Evolutionary conservation across 2,797 vertebrate genomes (phyloP).

Genomic region (Lepus townsendii): DNA sequence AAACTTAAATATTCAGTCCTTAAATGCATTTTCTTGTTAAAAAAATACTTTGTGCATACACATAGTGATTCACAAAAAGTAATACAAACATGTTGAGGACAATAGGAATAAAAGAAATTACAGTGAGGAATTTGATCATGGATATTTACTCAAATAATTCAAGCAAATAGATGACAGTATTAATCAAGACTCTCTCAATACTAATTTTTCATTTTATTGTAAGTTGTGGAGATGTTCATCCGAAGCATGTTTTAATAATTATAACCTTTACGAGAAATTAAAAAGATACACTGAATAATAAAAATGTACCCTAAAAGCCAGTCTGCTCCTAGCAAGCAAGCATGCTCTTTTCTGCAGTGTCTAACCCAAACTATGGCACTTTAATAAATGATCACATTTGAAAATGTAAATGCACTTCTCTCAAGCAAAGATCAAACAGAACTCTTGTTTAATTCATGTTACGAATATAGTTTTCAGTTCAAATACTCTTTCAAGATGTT

Average conservation of each 20-base stretch:
- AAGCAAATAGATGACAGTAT: constrained; percentile 75
- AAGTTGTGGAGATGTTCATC: constrained; percentile 73
- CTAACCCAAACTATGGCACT: constrained; percentile 72
- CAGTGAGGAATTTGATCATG: constrained; percentile 76
- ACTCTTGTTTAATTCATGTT: constrained; percentile 84
- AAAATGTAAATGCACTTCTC: constrained; percentile 85
- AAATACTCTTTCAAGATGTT: constrained; percentile 84
- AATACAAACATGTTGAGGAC: constrained; percentile 62
- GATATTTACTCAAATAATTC: constrained; percentile 74
- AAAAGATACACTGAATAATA: constrained; percentile 78
- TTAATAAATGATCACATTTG: constrained; percentile 85
- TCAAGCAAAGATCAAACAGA: constrained; percentile 84
- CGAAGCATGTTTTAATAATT: constrained; percentile 81
- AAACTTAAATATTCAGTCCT: constrained; percentile 19
- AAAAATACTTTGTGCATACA: constrained; percentile 22
- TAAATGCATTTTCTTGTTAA: background rate
- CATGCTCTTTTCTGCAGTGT: constrained; percentile 72
- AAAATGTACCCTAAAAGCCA: constrained; percentile 73
- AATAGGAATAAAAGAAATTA: constrained; percentile 80
- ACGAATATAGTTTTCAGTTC: constrained; percentile 80
- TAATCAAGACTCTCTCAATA: constrained; percentile 80
- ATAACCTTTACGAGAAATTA: constrained; percentile 80
- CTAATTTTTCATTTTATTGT: constrained; percentile 79
- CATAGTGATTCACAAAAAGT: constrained; percentile 77
- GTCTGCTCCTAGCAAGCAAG: constrained; percentile 46